Base-by-base conservation (phyloP, 1,140 invertebrate genomes). In the Leucophenga varia region DNA sequence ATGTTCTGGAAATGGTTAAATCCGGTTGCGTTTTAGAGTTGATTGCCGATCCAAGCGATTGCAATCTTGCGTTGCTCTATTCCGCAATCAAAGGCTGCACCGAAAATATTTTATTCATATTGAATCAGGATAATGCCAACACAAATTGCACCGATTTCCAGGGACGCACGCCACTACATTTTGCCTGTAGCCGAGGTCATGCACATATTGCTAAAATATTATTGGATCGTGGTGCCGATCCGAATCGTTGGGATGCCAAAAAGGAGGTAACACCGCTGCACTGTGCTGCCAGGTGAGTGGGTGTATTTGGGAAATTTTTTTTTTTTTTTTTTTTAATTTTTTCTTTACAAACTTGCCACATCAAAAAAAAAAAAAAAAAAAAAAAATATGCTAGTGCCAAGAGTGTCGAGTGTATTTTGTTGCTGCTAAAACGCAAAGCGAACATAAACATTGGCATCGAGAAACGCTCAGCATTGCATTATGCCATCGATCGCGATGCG, bases 361-460 rank as follows among this genome's bases (percentile, higher is more conserved):
- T 36, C n/a, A n/a, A 28, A 18, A 41, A 41, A 21, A 41, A 17
- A 41, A 28, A 25, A 8, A 41, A 41, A 28, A 28, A 41, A 17
- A 41, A 14, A 14, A 28, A 41, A 22, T n/a, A n/a, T n/a, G n/a
- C n/a, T 37, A 81, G 80, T 14, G 72, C 77, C 7, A 82, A 81
- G 9, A 79, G 80, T 56, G 53, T 81, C 12, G 65, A 69, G 18
- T 81, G 78, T 38, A 74, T 88, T 2, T 76, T 83, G 71, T 61
- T 80, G 25, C 70, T 91, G 7, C 59, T 90, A 21, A 79, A 79
- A 43, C 77, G 81, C 21, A 84, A 85, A 3, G 87, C 86, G 5
- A 83, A 88, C 49, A 82, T 89, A 3, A 86, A 90, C 53, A 84
- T 86, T 6, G 88, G 87, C n/a, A 77, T 89, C 6, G 79, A 79